Base-by-base conservation (phyloP, 1,140 invertebrate genomes). In the Semibalanus balanoides region DNA sequence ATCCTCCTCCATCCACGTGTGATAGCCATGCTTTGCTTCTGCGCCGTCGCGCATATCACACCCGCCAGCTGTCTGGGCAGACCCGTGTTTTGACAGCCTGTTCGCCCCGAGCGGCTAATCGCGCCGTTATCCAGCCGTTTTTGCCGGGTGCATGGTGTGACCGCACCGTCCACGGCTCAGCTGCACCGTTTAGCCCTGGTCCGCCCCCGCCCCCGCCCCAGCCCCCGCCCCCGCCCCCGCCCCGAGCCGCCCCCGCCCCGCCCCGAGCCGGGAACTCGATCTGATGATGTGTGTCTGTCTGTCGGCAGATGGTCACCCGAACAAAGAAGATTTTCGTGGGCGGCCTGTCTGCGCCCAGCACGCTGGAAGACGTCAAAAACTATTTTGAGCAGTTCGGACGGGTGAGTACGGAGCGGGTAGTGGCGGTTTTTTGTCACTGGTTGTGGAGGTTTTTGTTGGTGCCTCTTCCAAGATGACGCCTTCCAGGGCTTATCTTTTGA, bases 251-350 rank as follows among this genome's bases (percentile, higher is more conserved):
- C 22, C 51, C 1, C 7, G 22, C 35, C 35, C 35, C 35, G 35
- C 35, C 17, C 35, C 35, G 5, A 5, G 35, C 35, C 17, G 5
- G 35, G 5, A 40, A 7, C 35, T 40, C 35, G 35, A n/a, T 40
- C 35, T 40, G 35, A 40, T 40, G 35, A 40, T 5, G 35, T 40
- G 17, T 40, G 35, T 40, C 51, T 64, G 7, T 64, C 51, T 25
- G 3, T 19, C 51, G 1, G 40, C 90, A 98, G 96, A 97, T 99
- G 96, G 96, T 99, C 85, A 99, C 97, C 86, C 93, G 95, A 89
- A 99, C 97, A 87, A 99, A 99, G 91, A 99, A 99, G 89, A 98
- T 99, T 88, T 99, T 99, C 88, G 97, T 99, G 84, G 98, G 98
- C 81, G 98, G 98, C 82, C 89, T 99, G 82, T 98, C 97, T 82